Base-by-base conservation (phyloP, 2,797 vertebrate species). In the Spinus olivaceus region DNA sequence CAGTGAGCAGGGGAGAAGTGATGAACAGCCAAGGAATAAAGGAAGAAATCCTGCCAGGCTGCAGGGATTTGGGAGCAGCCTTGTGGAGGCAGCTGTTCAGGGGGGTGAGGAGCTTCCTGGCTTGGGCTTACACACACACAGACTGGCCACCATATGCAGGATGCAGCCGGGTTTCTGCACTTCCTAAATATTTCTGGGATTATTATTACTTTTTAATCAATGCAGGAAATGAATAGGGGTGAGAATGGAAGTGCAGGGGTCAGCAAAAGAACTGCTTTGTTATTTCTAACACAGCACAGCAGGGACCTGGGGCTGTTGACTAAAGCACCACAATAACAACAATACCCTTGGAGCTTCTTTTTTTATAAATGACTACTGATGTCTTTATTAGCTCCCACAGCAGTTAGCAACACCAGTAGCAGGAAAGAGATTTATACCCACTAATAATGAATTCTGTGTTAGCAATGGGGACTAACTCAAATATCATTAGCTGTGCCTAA, bases 51-150 rank as follows among this genome's bases (percentile, higher is more conserved):
- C 82, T 80, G 27, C 39, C 3, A 5, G 28, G 53, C 37, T 81
- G 41, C 49, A 53, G 46, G 2, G 3, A 15, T 77, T 66, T 80
- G 90, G 39, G 64, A 72, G 67, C 33, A 71, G 53, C 35, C 27
- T 24, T 5, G 4, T 5, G 27, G 10, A 85, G 14, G 33, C 63
- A 53, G 66, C n/a, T 60, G 37, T 41, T 61, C 16, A 20, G 8
- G 1, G 9, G 17, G 28, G 5, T 21, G n/a, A 63, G 32, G 32
- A 46, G 41, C 22, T 89, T 73, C 51, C 81, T 54, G 60, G 12
- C 32, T 25, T 54, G 30, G 24, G 12, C 8, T 85, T n/a, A 24
- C 0, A 0, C 42, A 22, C 0, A 0, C n/a, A 28, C 35, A n/a
- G 53, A 17, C 12, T 27, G 28, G 21, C 32, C 67, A 69, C 17